Conservation (phyloP, 2,797 vertebrate genomes). For the Malurus splendens region DNA sequence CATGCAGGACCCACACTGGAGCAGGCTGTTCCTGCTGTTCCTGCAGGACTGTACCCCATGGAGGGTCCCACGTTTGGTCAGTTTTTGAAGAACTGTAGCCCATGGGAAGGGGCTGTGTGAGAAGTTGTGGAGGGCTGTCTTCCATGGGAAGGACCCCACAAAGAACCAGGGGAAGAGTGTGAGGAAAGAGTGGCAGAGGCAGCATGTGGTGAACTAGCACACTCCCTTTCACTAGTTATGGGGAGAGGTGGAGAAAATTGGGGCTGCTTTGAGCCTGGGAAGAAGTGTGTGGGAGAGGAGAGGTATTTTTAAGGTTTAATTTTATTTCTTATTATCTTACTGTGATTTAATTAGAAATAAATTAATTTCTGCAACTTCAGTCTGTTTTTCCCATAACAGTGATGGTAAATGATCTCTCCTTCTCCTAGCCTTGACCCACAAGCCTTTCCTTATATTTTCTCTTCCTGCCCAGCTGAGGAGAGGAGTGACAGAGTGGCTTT, state of each 20-base stretch:
- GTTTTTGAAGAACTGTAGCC: neutral
- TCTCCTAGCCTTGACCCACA: neutral
- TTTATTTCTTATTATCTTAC: neutral
- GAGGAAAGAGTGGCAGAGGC: neutral
- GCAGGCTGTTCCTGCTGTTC: neutral
- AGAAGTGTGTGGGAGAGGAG: neutral
- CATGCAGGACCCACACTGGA: neutral
- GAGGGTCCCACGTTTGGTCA: neutral
- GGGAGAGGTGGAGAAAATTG: neutral
- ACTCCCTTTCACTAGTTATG: neutral
- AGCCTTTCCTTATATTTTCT: neutral
- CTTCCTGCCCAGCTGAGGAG: neutral
- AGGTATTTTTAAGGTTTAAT: neutral
- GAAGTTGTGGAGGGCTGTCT: neutral
- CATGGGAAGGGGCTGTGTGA: accelerated
- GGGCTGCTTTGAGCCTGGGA: neutral
- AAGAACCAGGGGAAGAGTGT: neutral
- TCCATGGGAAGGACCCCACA: neutral
- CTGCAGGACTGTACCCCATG: neutral
- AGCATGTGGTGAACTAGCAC: too few relatives aligned
- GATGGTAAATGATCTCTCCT: neutral
- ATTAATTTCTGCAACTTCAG: neutral
- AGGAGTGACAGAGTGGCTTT: neutral
- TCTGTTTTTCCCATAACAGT: neutral
- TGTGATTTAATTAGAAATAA: neutral